Evolutionary conservation across 2,888 invertebrate species (phyloP), one percentile per base, ranked within the genome.

Genomic region (Dorcus parallelipipedus): DNA sequence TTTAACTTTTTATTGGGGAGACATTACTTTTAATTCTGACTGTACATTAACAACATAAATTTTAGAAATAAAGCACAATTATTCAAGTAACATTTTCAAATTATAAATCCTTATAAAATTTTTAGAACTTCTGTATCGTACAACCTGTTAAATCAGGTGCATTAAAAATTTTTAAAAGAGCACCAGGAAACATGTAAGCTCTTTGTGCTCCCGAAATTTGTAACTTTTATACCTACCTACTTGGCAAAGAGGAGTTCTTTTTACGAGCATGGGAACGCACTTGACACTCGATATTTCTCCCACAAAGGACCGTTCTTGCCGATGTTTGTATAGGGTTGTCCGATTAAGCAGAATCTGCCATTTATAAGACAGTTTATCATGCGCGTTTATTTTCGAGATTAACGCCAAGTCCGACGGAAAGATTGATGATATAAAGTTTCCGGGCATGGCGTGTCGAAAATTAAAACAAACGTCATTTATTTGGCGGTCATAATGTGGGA

Each of bases 181-280:
- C 64, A 61, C 43, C 58, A 56, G 61, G 65, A 60, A 66, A 62
- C 63, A 64, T 68, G 68, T 68, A 66, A 69, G 65, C 58, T 67
- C 67, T 71, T 73, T 71, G 70, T 67, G 67, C 69, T 62, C 63
- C 69, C 70, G 73, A 74, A 73, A 73, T 72, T 72, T 73, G 75
- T 75, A 75, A 75, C 74, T 76, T 74, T 74, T 74, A 73, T 75
- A 33, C 33, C 42, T 49, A 71, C 75, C 73, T 71, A 73, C 70
- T 74, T 73, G 68, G 70, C 71, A 66, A 70, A 73, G 71, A 68
- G 64, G 63, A 65, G 54, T 63, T 62, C 70, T 67, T 70, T 73
- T 72, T 68, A 69, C 61, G 64, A 60, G 69, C 76, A 71, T 77
- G 77, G 76, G 77, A 77, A 77, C 74, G 64, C 71, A 76, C 76